A percentile compares a stretch with the other conserved stretches of the same genome.
phyloP scores from a whole-genome alignment of 2,888 invertebrate genomes.

The Oligia fasciuncula region DNA sequence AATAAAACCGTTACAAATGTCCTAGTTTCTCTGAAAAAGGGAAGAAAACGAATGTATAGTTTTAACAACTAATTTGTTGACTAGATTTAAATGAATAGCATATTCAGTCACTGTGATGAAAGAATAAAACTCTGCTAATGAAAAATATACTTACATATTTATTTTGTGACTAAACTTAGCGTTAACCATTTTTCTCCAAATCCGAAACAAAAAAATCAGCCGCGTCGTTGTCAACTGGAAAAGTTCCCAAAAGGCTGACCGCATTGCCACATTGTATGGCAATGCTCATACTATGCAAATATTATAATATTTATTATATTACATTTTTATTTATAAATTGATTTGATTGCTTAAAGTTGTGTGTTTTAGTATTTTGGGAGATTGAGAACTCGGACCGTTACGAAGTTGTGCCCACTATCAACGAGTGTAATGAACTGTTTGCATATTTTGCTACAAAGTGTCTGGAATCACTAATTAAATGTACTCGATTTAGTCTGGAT shows the following conservation, averaged over 20 bases:
- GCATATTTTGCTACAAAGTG: constrained; percentile 94
- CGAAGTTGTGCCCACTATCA: constrained; percentile 91
- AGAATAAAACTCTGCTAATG: not conserved
- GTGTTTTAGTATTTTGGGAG: constrained; percentile 90
- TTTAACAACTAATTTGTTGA: not conserved
- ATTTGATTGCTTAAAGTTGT: not conserved
- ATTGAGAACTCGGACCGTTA: constrained; percentile 91
- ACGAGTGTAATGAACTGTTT: constrained; percentile 95
- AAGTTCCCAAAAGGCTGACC: not conserved
- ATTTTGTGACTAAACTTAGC: not conserved
- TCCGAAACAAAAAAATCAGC: not conserved
- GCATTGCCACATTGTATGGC: not conserved
- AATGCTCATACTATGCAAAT: no score
- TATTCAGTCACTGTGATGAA: not conserved
- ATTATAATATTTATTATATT: no score
- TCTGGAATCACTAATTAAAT: constrained; percentile 93
- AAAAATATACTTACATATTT: not conserved
- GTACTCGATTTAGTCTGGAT: constrained; percentile 93
- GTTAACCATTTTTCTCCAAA: not conserved
- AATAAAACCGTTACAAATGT: constrained; percentile 3
- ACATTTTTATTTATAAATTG: not conserved
- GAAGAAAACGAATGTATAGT: not conserved
- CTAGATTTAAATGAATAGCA: not conserved
- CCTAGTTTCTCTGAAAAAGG: not conserved
- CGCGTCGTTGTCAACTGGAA: not conserved